These are phyloP conservation scores for Coptotermes formosanus DNA, from an alignment of 1,140 invertebrate genomes.

Conservation along the genomic window DNA sequence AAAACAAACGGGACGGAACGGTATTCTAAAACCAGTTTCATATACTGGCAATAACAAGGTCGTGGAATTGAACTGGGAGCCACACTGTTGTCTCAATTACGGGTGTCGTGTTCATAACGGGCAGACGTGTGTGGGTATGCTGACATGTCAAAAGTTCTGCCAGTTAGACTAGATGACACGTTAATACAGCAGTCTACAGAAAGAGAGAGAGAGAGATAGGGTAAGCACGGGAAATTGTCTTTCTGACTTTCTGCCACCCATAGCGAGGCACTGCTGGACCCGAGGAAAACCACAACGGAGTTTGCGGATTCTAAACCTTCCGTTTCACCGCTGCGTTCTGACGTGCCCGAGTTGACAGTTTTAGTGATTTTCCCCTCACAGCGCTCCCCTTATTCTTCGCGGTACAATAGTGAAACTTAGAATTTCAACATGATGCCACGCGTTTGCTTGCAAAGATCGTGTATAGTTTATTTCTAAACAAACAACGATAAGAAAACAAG, in stretches of 20 bases:
- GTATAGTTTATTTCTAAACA: too few relatives aligned
- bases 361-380: not conserved
- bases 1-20: too few relatives aligned
- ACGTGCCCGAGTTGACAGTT: not conserved
- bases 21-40: not conserved
- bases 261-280: not conserved
- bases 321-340: not conserved
- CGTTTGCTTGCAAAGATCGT: too few relatives aligned
- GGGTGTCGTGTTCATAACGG: not conserved
- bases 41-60: not conserved
- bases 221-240: not conserved
- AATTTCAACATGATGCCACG: not conserved
- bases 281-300: not conserved
- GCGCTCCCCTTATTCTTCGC: not conserved
- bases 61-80: not conserved
- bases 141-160: slow-evolving; percentile 7
- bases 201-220: not conserved
- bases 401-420: not conserved
- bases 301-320: not conserved
- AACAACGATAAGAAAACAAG: too few relatives aligned
- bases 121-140: not conserved
- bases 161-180: not conserved
- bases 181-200: not conserved
- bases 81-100: not conserved
- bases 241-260: not conserved